Evolutionary conservation across 30 jellyfish, hydroid and myxozoan genomes (phyloP).

Genomic region (Sanderia malayensis): DNA sequence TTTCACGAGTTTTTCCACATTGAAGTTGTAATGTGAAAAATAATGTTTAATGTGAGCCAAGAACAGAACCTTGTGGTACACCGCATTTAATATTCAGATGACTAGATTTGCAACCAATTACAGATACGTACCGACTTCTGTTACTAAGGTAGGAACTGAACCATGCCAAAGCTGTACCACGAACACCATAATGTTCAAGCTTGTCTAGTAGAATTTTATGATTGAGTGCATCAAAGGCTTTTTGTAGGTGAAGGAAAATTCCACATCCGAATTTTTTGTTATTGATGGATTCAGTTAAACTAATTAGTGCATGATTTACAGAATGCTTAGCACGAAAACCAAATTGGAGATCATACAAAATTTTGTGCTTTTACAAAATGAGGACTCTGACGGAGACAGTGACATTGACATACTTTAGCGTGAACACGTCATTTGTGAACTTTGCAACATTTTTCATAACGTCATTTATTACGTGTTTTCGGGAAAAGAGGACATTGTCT

Average conservation of each 20-base stretch:
- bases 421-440: too few species aligned
- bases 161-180: background rate
- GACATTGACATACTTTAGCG: too few species aligned
- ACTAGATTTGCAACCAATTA: background rate
- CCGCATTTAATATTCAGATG: background rate
- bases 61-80: slow-evolving; percentile 23
- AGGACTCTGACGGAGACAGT: too few species aligned
- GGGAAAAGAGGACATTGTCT: too few species aligned
- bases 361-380: background rate
- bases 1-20: too few species aligned
- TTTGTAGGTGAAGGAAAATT: slow-evolving; percentile 1
- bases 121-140: slow-evolving; percentile 1
- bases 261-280: background rate
- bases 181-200: slow-evolving; percentile 7
- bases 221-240: slow-evolving; percentile 15
- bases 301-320: too few species aligned
- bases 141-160: slow-evolving; percentile 3
- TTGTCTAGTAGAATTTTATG: slow-evolving; percentile 11
- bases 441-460: too few species aligned
- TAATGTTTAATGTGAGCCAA: slow-evolving; percentile 3
- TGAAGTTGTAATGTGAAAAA: too few species aligned
- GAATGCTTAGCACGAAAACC: background rate
- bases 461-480: too few species aligned
- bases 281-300: background rate
- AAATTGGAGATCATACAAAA: background rate